Evolutionary conservation across 2,888 invertebrate species (phyloP).

Genomic region (Xanthorhoe designata): DNA sequence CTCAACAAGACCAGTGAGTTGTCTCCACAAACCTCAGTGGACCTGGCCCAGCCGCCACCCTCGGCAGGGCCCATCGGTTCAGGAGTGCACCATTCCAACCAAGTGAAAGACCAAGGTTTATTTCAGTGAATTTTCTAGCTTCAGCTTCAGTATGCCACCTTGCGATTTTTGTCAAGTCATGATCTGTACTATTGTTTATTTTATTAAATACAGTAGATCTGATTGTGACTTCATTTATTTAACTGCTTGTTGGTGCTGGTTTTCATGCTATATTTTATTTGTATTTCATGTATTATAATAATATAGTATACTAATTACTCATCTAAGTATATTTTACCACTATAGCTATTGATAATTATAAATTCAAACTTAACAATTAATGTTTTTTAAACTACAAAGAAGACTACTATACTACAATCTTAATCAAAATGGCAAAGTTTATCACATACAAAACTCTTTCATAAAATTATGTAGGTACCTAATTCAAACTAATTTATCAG

Average conservation of each 20-base stretch:
- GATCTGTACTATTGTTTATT: conserved; percentile 43
- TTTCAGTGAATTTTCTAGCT: conserved; percentile 63
- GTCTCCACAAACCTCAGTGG: conserved; percentile 78
- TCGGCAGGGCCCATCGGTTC: conserved; percentile 77
- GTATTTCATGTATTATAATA: conserved; percentile 6
- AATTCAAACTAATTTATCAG: no score
- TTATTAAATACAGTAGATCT: conserved; percentile 9
- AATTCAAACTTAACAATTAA: no score
- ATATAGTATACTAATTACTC: background rate
- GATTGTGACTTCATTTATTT: conserved; percentile 24
- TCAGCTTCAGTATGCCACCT: conserved; percentile 68
- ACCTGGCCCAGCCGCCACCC: conserved; percentile 69
- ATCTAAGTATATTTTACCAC: conserved; percentile 2
- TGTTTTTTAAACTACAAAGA: no score
- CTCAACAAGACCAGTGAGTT: conserved; percentile 85
- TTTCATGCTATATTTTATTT: conserved; percentile 22
- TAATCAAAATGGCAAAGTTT: no score
- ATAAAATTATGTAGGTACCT: no score
- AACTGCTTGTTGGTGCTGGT: conserved; percentile 33
- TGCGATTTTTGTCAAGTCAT: conserved; percentile 74
- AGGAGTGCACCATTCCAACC: conserved; percentile 78
- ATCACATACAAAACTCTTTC: no score
- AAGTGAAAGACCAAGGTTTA: conserved; percentile 86
- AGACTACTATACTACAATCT: no score
- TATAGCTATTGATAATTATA: background rate